A percentile compares a stretch with the other conserved stretches of the same genome.
phyloP scores from a whole-genome alignment of 2,888 invertebrate species.

The Dioctria rufipes region DNA sequence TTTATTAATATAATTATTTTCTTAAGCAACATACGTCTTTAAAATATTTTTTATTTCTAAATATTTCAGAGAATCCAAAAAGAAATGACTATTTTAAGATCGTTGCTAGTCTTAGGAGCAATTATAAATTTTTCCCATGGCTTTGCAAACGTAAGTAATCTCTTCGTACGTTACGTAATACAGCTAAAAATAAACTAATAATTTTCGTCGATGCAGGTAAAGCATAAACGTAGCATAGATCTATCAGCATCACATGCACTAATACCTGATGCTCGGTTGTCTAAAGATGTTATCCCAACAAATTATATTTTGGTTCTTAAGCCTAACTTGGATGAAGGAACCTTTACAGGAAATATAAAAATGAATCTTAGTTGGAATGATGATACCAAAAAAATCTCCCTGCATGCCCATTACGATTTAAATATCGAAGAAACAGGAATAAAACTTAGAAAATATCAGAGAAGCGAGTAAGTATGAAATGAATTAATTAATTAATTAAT shows the following conservation, averaged over 20 bases:
- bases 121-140: slow-evolving; percentile 60
- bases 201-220: slow-evolving; percentile 19
- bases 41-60: not conserved
- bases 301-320: slow-evolving; percentile 79
- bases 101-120: slow-evolving; percentile 61
- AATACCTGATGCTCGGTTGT: slow-evolving; percentile 77
- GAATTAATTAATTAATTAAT: no score
- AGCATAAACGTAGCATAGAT: slow-evolving; percentile 77
- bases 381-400: slow-evolving; percentile 75
- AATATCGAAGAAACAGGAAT: slow-evolving; percentile 75
- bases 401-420: slow-evolving; percentile 79
- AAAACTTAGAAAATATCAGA: slow-evolving; percentile 66
- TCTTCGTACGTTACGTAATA: no score
- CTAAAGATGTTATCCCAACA: slow-evolving; percentile 77
- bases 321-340: slow-evolving; percentile 77
- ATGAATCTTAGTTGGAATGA: slow-evolving; percentile 80
- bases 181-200: not conserved
- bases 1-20: no score
- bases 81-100: slow-evolving; percentile 60
- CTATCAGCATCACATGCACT: slow-evolving; percentile 79
- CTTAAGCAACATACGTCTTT: no score
- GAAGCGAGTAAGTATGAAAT: slow-evolving; percentile 60
- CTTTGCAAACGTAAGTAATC: slow-evolving; percentile 58
- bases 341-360: slow-evolving; percentile 79
- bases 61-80: not conserved